Conservation (phyloP, 2,888 invertebrate species). For the Yponomeuta malinellus region DNA sequence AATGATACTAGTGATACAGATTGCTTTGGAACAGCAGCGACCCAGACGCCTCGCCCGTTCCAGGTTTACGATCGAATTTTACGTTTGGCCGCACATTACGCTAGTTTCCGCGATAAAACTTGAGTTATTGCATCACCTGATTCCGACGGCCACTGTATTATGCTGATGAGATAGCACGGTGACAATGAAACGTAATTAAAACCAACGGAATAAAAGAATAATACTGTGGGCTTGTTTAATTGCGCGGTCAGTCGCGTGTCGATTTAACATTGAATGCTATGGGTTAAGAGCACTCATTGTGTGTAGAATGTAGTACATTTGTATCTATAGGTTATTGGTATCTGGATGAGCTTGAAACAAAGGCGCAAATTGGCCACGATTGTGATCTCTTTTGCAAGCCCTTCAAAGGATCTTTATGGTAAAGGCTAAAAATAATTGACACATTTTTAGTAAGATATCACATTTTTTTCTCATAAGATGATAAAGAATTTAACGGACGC, state of each 20-base stretch:
- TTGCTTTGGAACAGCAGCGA: neutral
- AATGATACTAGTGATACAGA: neutral
- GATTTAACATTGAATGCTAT: too few relatives aligned
- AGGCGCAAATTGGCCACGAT: too few relatives aligned
- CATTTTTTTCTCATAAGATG: too few relatives aligned
- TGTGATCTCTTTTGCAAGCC: too few relatives aligned
- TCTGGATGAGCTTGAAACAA: too few relatives aligned
- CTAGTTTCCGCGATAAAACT: constrained; percentile 41
- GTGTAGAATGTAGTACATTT: too few relatives aligned
- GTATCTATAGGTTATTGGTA: too few relatives aligned
- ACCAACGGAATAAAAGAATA: neutral
- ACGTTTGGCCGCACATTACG: constrained; percentile 32
- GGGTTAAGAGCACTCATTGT: too few relatives aligned
- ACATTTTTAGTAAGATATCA: too few relatives aligned
- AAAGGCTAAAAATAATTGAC: too few relatives aligned
- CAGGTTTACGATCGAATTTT: constrained; percentile 27
- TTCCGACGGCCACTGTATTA: neutral
- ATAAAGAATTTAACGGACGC: too few relatives aligned
- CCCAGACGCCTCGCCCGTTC: constrained; percentile 24
- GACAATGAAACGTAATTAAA: neutral
- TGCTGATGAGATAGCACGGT: neutral
- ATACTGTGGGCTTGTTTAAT: neutral
- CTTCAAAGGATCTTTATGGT: too few relatives aligned
- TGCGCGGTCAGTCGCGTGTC: neutral
- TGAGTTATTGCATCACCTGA: constrained; percentile 30